Base-by-base conservation (phyloP, 2,888 invertebrate genomes). In the Dasypolia templi region DNA sequence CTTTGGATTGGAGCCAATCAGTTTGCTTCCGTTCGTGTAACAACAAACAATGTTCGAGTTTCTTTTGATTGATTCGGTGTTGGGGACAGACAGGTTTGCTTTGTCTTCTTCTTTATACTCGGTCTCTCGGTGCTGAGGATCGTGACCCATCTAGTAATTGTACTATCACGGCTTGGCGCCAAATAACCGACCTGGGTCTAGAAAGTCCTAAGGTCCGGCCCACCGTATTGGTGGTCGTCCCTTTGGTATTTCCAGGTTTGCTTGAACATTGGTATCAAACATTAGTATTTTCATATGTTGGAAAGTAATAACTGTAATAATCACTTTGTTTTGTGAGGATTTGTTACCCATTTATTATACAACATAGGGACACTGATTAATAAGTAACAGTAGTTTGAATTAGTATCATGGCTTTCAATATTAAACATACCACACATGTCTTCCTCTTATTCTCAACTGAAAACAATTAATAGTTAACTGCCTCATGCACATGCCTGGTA, bases 1-100 rank as follows among this genome's bases (percentile, higher is more conserved):
- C 83, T 79, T 77, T 83, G 78, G 80, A 82, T 85, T 82, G 79
- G 77, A 84, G 69, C 80, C 84, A 84, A 88, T 88, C 84, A 82
- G 82, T 83, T 86, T 81, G 78, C 75, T 88, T 88, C 87, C 88
- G 85, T 82, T 89, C 67, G 67, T 76, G 58, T 63, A 72, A 68
- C 61, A 77, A 83, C 73, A 85, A 73, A 73, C 51, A 66, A 70
- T 70, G 58, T 68, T 72, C 51, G 74, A 77, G 44, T 70, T 61
- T 73, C 53, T 77, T 80, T 62, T 26, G 61, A 67, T 63, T 61
- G 62, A 69, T 64, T 83, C n/a, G 29, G 58, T 65, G 65, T 71
- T 55, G 65, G 63, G 53, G 44, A 70, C 56, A 62, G 19, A 19
- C 22, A 29, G 12, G 17, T 32, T 46, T 46, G 44, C 14, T 22